These are phyloP conservation scores for Agrotis ipsilon DNA, from an alignment of 2,888 invertebrate species.

Conservation along the genomic window DNA sequence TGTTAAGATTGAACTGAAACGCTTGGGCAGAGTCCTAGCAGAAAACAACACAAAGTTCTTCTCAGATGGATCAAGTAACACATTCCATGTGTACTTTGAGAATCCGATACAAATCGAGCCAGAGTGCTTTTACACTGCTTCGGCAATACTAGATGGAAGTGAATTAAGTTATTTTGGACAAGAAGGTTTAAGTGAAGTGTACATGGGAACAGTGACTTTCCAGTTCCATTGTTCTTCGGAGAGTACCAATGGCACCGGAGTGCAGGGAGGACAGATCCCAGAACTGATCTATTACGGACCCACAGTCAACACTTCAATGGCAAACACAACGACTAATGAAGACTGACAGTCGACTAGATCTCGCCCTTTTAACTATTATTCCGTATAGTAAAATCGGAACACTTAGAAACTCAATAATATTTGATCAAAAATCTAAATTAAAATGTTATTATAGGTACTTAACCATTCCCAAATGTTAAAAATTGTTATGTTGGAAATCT, in stretches of 20 bases:
- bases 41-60: slow-evolving; percentile 98
- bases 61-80: slow-evolving; percentile 98
- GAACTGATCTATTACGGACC: slow-evolving; percentile 99
- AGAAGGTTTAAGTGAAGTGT: slow-evolving; percentile 98
- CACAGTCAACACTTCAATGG: slow-evolving; percentile 87
- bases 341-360: slow-evolving; percentile 86
- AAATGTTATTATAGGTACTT: slow-evolving; percentile 68
- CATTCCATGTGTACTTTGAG: slow-evolving; percentile 96
- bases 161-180: slow-evolving; percentile 99
- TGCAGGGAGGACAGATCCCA: slow-evolving; percentile 99
- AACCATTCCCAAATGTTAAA: slow-evolving; percentile 82
- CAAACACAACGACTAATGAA: slow-evolving; percentile 86
- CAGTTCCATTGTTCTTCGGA: slow-evolving; percentile 99
- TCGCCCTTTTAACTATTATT: slow-evolving; percentile 79
- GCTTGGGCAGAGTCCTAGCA: slow-evolving; percentile 96
- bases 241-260: slow-evolving; percentile 99
- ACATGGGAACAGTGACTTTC: slow-evolving; percentile 98
- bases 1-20: slow-evolving; percentile 98
- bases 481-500: slow-evolving; percentile 73
- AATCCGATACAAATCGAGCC: slow-evolving; percentile 97
- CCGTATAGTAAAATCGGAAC: slow-evolving; percentile 74
- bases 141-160: slow-evolving; percentile 98
- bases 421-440: slow-evolving; percentile 61
- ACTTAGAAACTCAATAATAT: slow-evolving; percentile 61
- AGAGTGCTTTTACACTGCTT: slow-evolving; percentile 98